Percentiles rank a stretch among this genome's conserved stretches.
Conservation (phyloP, 2,888 invertebrate genomes). For the Nineta flava region DNA sequence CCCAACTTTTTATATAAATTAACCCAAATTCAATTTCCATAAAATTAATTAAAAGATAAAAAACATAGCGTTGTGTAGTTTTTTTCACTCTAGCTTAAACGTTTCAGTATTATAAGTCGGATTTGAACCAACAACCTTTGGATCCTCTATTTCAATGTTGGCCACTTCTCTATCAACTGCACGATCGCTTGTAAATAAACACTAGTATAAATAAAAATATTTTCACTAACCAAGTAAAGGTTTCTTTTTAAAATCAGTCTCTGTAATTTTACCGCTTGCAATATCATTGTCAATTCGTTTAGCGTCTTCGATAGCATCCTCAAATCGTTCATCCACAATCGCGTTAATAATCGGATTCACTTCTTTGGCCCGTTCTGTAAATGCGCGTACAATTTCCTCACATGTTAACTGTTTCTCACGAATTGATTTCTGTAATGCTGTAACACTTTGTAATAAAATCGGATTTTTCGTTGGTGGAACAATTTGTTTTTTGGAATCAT, state of each 20-base stretch:
- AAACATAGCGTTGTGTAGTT: too few relatives aligned
- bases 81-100: too few relatives aligned
- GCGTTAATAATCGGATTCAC: constrained; percentile 65
- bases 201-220: too few relatives aligned
- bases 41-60: too few relatives aligned
- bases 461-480: constrained; percentile 26
- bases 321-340: constrained; percentile 65
- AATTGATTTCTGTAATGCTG: constrained; percentile 48
- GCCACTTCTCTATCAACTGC: too few relatives aligned
- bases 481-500: constrained; percentile 22
- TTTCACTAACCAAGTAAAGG: constrained; percentile 51
- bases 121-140: too few relatives aligned
- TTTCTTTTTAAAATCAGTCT: constrained; percentile 46
- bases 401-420: constrained; percentile 31
- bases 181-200: too few relatives aligned
- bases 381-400: constrained; percentile 52
- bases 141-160: too few relatives aligned
- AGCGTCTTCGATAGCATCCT: constrained; percentile 65
- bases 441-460: constrained; percentile 45
- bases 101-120: too few relatives aligned
- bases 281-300: constrained; percentile 52
- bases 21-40: too few relatives aligned
- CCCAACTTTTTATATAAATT: too few relatives aligned
- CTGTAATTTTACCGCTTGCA: constrained; percentile 35
- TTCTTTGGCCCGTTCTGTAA: constrained; percentile 59